Base-by-base conservation (phyloP, 1,140 invertebrate genomes). In the Pseudomyrmex concolor region DNA sequence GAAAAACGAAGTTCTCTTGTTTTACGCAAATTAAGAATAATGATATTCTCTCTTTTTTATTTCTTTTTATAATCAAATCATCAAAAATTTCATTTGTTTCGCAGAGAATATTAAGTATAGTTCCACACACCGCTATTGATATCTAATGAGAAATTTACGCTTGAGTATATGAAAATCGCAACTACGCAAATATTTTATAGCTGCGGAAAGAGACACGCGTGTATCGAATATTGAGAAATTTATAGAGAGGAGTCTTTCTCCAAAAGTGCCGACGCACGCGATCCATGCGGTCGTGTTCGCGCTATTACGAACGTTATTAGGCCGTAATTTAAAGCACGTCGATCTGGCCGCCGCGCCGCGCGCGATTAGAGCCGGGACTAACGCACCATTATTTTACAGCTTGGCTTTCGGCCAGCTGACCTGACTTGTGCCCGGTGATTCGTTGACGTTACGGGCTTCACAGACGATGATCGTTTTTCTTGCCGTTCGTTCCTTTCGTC, bases 351-450 rank as follows among this genome's bases (percentile, higher is more conserved):
- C 5, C 5, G 34, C 34, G 34, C 34, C 34, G 34, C 34, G 34
- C 34, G 34, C 76, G 81, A 81, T 86, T 86, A 86, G 71, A 22
- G 55, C 57, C 87, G 85, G 70, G 60, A 89, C 84, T 89, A 89
- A 89, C 76, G 51, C 25, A 19, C 87, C 81, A 84, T 86, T 89
- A 89, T 86, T 89, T 89, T 84, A 86, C 62, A 70, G 54, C 76
- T 89, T 89, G 87, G 87, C 84, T 86, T 64, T 68, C 60, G 59
- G 51, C 87, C 88, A 89, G 84, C 43, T 70, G 74, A 76, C 67
- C 67, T 70, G 63, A 63, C 51, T 83, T 72, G 60, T 66, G 72
- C 60, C 55, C 48, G 67, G 45, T 83, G 59, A 73, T 88, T 77
- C 67, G 72, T 88, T 88, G 87, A 85, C 83, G 87, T 87, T 72